These are phyloP conservation scores for Glyptemys insculpta DNA, from an alignment of 2,797 vertebrate genomes.

Conservation along the genomic window DNA sequence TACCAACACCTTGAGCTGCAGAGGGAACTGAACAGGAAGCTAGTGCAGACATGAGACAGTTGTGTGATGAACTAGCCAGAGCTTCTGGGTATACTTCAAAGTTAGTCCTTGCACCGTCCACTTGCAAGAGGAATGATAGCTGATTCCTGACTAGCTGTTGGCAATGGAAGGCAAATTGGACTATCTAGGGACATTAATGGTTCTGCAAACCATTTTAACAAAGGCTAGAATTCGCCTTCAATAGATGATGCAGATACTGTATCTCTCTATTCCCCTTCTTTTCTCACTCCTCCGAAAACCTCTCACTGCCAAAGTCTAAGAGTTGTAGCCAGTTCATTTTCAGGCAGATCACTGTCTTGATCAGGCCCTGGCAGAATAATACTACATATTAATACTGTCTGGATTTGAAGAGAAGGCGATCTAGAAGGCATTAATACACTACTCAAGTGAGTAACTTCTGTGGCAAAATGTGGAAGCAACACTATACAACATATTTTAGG, in stretches of 20 bases:
- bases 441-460: not conserved
- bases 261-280: not conserved
- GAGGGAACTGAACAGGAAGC: not conserved
- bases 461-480: not conserved
- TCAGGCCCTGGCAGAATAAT: not conserved
- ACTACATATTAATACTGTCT: not conserved
- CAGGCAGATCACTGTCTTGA: not conserved
- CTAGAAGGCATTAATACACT: not conserved
- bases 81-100: not conserved
- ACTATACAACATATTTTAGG: not conserved
- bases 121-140: not conserved
- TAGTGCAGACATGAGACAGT: not conserved
- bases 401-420: not conserved
- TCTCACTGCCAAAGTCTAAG: not conserved
- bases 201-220: not conserved
- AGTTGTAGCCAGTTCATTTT: not conserved
- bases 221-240: not conserved
- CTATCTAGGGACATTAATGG: not conserved
- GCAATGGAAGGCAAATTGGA: not conserved
- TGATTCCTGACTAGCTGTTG: not conserved
- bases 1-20: not conserved
- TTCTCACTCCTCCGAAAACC: not conserved
- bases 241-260: not conserved
- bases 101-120: not conserved
- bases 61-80: not conserved